Evolutionary conservation across 1,140 invertebrate species (phyloP).

Genomic region (Ceratina australensis): DNA sequence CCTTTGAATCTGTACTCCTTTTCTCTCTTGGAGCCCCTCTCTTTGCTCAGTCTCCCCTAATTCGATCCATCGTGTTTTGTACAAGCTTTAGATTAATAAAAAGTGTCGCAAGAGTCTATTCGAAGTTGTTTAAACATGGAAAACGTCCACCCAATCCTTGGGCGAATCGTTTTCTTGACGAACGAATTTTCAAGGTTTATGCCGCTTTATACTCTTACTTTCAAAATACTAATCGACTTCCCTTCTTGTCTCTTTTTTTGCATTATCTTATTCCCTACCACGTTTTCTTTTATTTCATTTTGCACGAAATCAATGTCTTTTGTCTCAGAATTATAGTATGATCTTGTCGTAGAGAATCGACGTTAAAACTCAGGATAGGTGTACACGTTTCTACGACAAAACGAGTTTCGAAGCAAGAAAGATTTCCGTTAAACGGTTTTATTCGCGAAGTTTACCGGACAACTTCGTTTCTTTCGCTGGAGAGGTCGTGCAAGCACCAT

Average conservation of each 20-base stretch:
- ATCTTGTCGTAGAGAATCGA: too few relatives aligned
- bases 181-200: too few relatives aligned
- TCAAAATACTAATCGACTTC: too few relatives aligned
- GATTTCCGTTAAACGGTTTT: neutral
- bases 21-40: constrained; percentile 30
- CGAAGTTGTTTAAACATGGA: constrained; percentile 9
- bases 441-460: neutral
- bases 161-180: neutral
- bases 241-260: too few relatives aligned
- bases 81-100: constrained; percentile 14
- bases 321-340: too few relatives aligned
- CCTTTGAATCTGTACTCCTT: constrained; percentile 9
- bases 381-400: neutral
- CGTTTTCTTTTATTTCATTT: too few relatives aligned
- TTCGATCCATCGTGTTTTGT: neutral
- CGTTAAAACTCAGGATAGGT: too few relatives aligned
- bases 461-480: neutral
- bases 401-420: constrained; percentile 20
- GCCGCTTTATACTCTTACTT: too few relatives aligned
- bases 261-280: too few relatives aligned
- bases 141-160: neutral
- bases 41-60: constrained; percentile 5
- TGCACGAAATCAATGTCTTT: too few relatives aligned
- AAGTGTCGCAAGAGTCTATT: constrained; percentile 16
- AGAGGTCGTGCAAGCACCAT: neutral